Evolutionary conservation across 2,797 vertebrate genomes (phyloP), one percentile per base, ranked within the genome.

Genomic region (Mus caroli): DNA sequence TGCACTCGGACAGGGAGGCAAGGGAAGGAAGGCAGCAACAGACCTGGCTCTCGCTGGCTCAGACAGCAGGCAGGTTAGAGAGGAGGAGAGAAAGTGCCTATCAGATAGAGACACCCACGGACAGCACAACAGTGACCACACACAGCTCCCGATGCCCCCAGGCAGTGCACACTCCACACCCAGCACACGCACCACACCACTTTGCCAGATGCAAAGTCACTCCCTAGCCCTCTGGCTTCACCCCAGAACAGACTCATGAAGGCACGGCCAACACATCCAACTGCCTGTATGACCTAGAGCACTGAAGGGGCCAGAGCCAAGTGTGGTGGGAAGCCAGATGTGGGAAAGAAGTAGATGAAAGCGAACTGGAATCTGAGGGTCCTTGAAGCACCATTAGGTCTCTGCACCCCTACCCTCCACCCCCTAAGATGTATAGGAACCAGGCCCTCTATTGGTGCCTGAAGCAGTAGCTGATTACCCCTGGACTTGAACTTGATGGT

Each of bases 121-220:
- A 60, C 73, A 77, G 5, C 54, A 37, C 50, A 14, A 26, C 37
- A 40, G 46, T 64, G 77, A 67, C 34, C 60, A 34, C 34, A 54
- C 50, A 46, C 37, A 69, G 92, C 69, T 83, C 83, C 17, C 86
- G 20, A 88, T 12, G 40, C 67, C 82, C 82, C 83, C 0, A 20
- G 78, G 90, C 50, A 26, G 20, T 56, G 46, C 73, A 89, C 13
- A 4, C 46, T 67, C 37, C 11, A 4, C 78, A 79, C 46, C 88
- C 88, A 90, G 60, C 28, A 76, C 34, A 69, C 79, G 56, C 69
- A 34, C 43, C 4, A 52, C 56, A 28, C 62, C 86, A 14, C 83
- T 86, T 2, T 37, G 93, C 84, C 96, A 84, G 75, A 80, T 34
- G 89, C 91, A 89, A 52, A 89, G 89, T 96, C 96, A 87, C 86